Base-by-base conservation (phyloP, 1,140 invertebrate species). In the Drosophila sp. region DNA sequence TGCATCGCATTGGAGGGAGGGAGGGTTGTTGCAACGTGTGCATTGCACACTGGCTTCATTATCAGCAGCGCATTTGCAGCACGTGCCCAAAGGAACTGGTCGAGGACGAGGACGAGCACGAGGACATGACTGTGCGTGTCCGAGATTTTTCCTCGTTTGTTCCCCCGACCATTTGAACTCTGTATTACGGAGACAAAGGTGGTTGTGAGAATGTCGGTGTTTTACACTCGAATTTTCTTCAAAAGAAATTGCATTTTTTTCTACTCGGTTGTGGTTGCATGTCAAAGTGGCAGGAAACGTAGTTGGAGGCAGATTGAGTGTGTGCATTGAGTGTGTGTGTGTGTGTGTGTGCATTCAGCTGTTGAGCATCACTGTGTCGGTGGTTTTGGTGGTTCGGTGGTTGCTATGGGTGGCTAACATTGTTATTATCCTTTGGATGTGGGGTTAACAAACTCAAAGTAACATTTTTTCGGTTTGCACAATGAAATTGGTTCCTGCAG, bases 191-290 rank as follows among this genome's bases (percentile, higher is more conserved):
- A 40, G 16, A 40, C 48, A 48, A 72, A 74, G 72, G 72, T 74
- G 65, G 72, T 71, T 71, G 69, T 18, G 38, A 61, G 32, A 13
- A 36, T 18, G 41, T 14, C 70, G 18, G 25, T 32, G 48, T 40
- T 70, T 74, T 70, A 62, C 65, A 74, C 72, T 69, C 57, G 65
- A 73, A 43, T 76, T 63, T 69, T 58, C 72, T 57, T 65, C 72
- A 80, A 76, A 72, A 61, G 58, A 32, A 82, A 89, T 87, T 87
- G 82, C 82, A 87, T 76, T 87, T 65, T 56, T 32, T 58, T 48
- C 9, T 14, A 43, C 3, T 11, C 16, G 7, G 18, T 65, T 78
- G 75, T 87, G 64, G 66, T 69, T 87, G 74, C 81, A 84, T 46
- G 65, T 61, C 46, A 77, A 59, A 79, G 75, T 73, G 53, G 66